Evolutionary conservation across 2,888 invertebrate genomes (phyloP).

Genomic region (Thecophora atra): DNA sequence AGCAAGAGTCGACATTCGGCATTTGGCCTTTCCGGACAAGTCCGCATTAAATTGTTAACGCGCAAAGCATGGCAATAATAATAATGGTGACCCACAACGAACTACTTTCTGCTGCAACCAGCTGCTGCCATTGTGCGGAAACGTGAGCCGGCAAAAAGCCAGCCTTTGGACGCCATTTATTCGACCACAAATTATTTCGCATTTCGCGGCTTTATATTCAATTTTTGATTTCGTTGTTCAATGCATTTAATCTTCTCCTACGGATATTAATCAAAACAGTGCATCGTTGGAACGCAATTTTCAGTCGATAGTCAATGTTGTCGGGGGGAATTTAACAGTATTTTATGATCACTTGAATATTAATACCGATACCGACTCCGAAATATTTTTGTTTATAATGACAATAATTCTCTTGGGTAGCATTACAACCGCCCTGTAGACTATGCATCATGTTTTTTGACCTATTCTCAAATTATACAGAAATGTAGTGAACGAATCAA

Average conservation of each 20-base stretch:
- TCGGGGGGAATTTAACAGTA: not conserved
- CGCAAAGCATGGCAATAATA: slow-evolving; percentile 18
- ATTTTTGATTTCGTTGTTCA: slow-evolving; percentile 10
- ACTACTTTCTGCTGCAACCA: not conserved
- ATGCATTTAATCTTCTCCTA: not conserved
- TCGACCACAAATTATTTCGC: slow-evolving; percentile 23
- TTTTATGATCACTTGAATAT: not conserved
- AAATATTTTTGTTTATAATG: not conserved
- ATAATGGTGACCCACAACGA: slow-evolving; percentile 17
- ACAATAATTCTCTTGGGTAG: not conserved
- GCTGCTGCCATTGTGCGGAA: not conserved
- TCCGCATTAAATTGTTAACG: slow-evolving; percentile 21
- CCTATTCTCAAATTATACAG: too few relatives aligned
- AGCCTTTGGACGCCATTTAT: slow-evolving; percentile 15
- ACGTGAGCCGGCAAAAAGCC: not conserved
- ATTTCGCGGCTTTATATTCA: slow-evolving; percentile 19
- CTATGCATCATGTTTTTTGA: too few relatives aligned
- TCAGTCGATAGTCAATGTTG: not conserved
- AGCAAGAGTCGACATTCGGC: slow-evolving; percentile 14
- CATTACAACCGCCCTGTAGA: too few relatives aligned
- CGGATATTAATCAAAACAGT: not conserved
- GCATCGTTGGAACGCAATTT: not conserved
- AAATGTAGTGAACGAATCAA: too few relatives aligned
- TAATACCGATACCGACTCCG: not conserved
- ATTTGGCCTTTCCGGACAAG: slow-evolving; percentile 1